Conservation (phyloP, 1,140 invertebrate species). For the Eubasilissa regina region DNA sequence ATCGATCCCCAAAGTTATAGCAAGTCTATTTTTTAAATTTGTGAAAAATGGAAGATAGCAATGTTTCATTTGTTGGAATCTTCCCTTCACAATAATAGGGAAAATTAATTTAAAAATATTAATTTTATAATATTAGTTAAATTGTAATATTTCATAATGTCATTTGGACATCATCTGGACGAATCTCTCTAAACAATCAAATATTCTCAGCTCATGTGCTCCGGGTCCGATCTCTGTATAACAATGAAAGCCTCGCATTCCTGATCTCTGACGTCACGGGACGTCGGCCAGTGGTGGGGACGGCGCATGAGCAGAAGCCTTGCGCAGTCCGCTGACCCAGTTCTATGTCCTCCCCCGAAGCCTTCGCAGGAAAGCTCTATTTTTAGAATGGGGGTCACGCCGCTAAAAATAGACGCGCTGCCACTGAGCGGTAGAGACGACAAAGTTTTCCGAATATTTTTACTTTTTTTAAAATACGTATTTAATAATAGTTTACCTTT, state of each 20-base stretch:
- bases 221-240: not conserved
- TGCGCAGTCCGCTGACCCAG: constrained; percentile 66
- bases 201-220: not conserved
- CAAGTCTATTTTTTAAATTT: too few species aligned
- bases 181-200: not conserved
- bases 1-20: too few species aligned
- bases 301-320: constrained; percentile 63
- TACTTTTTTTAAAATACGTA: constrained; percentile 15
- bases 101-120: too few species aligned
- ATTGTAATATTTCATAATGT: too few species aligned
- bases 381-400: constrained; percentile 53
- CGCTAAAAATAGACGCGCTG: constrained; percentile 55
- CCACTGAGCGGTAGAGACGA: constrained; percentile 1
- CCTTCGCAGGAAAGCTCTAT: constrained; percentile 50
- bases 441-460: constrained; percentile 43
- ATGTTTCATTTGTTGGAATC: too few species aligned
- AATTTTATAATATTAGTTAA: too few species aligned
- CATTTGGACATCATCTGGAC: too few species aligned
- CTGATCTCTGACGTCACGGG: constrained; percentile 69
- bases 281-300: constrained; percentile 63
- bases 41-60: too few species aligned
- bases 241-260: constrained; percentile 52
- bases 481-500: not conserved
- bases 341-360: constrained; percentile 63
- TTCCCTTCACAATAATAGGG: too few species aligned